Base-by-base conservation (phyloP, 2,888 invertebrate genomes). In the Asteroscopus sphinx region DNA sequence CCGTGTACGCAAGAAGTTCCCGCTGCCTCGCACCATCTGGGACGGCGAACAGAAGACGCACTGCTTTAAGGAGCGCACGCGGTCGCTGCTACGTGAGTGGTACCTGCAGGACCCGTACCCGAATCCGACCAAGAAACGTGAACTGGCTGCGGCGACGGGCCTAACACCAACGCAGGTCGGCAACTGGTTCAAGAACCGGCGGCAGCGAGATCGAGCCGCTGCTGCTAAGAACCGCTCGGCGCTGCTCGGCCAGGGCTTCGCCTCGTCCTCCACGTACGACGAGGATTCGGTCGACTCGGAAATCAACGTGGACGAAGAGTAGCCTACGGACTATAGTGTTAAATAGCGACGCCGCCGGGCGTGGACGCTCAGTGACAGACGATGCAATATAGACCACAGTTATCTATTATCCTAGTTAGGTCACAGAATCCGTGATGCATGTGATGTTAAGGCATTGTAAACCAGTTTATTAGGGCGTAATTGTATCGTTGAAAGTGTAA, bases 41-140 rank as follows among this genome's bases (percentile, higher is more conserved):
- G 99, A 99, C 91, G 99, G 99, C 58, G 99, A 99, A 90, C 99
- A 99, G 94, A 99, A 99, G 76, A 99, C 98, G 87, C 99, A 99
- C 93, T 99, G 99, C 93, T 99, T 99, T 95, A 99, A 99, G 92
- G 98, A 99, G 94, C 95, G 99, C 70, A 99, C 99, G 85, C 94
- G 99, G 76, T 98, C 98, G 79, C 95, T 99, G 74, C 95, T 99
- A 73, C 95, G 99, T 65, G 99, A 99, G 95, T 99, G 99, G 99
- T 99, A 99, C 91, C 96, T 99, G 53, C 98, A 99, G 93, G 99
- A 99, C 93, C 99, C 99, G 11, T 99, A 99, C 94, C 99, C 99
- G 36, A 98, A 98, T 80, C 99, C 99, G 1, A 96, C 99, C 64
- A 99, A 99, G 91, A 99, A 99, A 93, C 95, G 98, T 59, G 98